Evolutionary conservation across 1,140 invertebrate species (phyloP), one percentile per base, ranked within the genome.

Genomic region (Drosophila trapezifrons): DNA sequence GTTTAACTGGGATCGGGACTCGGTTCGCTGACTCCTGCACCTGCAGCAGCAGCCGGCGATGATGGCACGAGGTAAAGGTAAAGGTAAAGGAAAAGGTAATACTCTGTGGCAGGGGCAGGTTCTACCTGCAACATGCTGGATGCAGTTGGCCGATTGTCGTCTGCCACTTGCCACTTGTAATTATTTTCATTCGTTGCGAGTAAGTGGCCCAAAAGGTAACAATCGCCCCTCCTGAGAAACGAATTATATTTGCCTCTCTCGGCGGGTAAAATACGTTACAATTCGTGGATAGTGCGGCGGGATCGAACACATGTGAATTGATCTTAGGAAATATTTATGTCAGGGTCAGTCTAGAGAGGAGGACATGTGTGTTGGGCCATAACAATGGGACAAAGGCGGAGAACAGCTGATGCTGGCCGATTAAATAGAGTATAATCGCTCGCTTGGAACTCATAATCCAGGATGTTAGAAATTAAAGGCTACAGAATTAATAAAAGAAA

Each of bases 21-120:
- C 78, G 78, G 66, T 79, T 60, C 75, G 83, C 49, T 79, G 83
- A 78, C 66, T 78, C 59, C 70, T 79, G 51, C 82, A 86, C 82
- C 82, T 86, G 82, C 82, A 81, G 22, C 63, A 58, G 59, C 77
- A 66, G 60, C 57, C 73, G 64, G 74, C 72, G 69, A 46, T 64
- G 62, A 64, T 84, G 78, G 82, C 82, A 81, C 82, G 82, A 51
- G 82, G 67, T 71, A 65, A 65, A 65, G 22, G 40, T 20, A 45
- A 58, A 58, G 37, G 37, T 38, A 54, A 20, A 52, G 47, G 47
- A 8, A 60, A 59, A 60, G 58, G 58, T 25, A 60, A n/a, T n/a
- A 40, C 25, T 42, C 42, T 25, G 64, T 22, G 42, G 40, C 42
- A 49, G 35, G 42, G 65, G 27, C 64, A 25, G 10, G 65, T 70